These are phyloP conservation scores for Cossypha caffra DNA, from an alignment of 2,797 vertebrate species.

Conservation along the genomic window DNA sequence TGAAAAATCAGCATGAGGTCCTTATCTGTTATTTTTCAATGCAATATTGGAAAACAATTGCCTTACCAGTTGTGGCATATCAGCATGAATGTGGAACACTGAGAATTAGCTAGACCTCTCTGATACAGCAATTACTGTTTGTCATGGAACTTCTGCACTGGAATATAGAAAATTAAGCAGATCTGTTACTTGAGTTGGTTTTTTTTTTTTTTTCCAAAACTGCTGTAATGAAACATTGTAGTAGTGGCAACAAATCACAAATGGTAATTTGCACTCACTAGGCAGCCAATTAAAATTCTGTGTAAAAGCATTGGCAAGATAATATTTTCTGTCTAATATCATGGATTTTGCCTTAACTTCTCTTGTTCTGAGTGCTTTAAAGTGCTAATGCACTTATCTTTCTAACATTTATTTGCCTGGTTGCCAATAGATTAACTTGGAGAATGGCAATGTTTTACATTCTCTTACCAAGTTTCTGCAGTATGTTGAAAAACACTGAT, in stretches of 20 bases:
- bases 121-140: constrained; percentile 7
- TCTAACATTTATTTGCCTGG: constrained; percentile 2
- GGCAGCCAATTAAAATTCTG: constrained; percentile 47
- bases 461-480: background rate
- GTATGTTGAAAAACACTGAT: background rate
- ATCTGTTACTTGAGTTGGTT: background rate
- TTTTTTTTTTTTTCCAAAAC: background rate
- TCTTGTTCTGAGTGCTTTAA: background rate
- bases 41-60: background rate
- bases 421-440: background rate
- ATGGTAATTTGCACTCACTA: constrained; percentile 31
- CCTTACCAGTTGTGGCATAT: background rate
- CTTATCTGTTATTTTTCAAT: background rate
- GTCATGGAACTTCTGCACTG: background rate
- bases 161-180: constrained; percentile 3
- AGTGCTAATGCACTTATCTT: constrained; percentile 21
- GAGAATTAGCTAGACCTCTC: background rate
- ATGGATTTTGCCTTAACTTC: constrained; percentile 31
- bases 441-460: background rate
- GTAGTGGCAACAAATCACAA: constrained; percentile 24
- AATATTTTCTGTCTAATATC: constrained; percentile 26
- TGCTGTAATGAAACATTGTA: constrained; percentile 20
- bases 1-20: background rate
- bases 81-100: background rate
- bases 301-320: constrained; percentile 31